phyloP scores from a whole-genome alignment of 2,888 invertebrate species.

The Agonopterix arenella region DNA sequence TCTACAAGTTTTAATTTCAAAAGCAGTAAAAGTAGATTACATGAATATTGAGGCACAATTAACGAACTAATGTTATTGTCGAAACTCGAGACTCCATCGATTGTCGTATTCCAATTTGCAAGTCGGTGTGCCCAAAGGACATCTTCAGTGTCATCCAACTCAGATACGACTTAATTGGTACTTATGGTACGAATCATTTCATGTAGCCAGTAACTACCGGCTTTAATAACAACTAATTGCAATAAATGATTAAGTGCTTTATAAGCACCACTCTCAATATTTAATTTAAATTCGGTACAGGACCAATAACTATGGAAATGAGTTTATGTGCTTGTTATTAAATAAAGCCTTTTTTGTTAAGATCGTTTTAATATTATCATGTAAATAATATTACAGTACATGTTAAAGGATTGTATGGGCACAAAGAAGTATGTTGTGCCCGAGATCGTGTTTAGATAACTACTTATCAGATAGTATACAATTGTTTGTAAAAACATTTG shows the following conservation, averaged over 20 bases:
- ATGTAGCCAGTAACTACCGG: slow-evolving; percentile 36
- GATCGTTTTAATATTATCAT: background rate
- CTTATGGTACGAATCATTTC: slow-evolving; percentile 43
- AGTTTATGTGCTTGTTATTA: slow-evolving; percentile 4
- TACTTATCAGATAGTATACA: slow-evolving; percentile 24
- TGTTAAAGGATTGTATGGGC: slow-evolving; percentile 29
- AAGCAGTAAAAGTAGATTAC: background rate
- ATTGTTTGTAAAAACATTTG: slow-evolving; percentile 26
- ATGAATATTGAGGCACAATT: background rate
- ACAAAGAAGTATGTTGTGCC: slow-evolving; percentile 28
- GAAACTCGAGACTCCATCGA: background rate
- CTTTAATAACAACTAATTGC: slow-evolving; percentile 41
- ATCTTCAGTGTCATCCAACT: slow-evolving; percentile 40
- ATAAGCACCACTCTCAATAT: slow-evolving; percentile 19
- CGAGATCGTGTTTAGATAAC: slow-evolving; percentile 32
- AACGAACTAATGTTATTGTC: no score
- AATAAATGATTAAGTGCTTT: slow-evolving; percentile 32
- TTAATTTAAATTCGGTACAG: slow-evolving; percentile 4
- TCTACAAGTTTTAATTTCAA: no score
- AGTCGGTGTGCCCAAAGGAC: slow-evolving; percentile 46
- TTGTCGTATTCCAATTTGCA: slow-evolving; percentile 22
- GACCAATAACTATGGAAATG: slow-evolving; percentile 10
- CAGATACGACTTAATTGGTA: slow-evolving; percentile 42
- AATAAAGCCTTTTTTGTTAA: background rate
- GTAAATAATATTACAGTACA: slow-evolving; percentile 31